A percentile compares a stretch with the other conserved stretches of the same genome.
Evolutionary conservation across 2,888 invertebrate genomes (phyloP).

Genomic region (Mimas tiliae): DNA sequence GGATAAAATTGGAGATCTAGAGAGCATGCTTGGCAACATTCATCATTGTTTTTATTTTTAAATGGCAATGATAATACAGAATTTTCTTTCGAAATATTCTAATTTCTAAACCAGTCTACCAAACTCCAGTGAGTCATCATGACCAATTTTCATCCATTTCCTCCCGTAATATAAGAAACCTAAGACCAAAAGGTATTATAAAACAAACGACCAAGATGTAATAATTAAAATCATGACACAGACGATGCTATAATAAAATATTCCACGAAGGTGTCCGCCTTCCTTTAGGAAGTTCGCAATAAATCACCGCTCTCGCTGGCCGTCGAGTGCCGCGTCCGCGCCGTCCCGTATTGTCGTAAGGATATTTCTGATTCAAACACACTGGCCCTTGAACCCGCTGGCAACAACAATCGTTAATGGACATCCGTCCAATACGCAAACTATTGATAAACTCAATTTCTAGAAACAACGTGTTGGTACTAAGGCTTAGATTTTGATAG

Average conservation of each 20-base stretch:
- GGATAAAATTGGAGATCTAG: no score
- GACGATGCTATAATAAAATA: constrained; percentile 20
- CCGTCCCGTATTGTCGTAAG: constrained; percentile 30
- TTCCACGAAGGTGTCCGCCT: constrained; percentile 15
- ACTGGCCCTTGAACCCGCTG: constrained; percentile 55
- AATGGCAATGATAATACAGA: no score
- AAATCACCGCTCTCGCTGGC: constrained; percentile 11
- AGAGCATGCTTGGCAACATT: no score
- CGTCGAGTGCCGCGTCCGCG: no score
- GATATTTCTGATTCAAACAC: constrained; percentile 45
- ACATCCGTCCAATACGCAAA: constrained; percentile 52
- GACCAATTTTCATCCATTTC: neutral
- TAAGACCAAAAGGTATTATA: neutral
- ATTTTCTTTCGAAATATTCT: neutral
- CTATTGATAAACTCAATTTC: constrained; percentile 42
- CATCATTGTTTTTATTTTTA: no score
- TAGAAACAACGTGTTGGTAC: neutral
- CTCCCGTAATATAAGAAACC: neutral
- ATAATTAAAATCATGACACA: constrained; percentile 20
- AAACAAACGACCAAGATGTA: neutral
- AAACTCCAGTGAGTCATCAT: neutral
- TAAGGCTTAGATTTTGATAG: neutral
- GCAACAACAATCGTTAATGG: constrained; percentile 64
- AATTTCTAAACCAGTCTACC: neutral
- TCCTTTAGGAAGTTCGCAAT: constrained; percentile 21